phyloP scores from a whole-genome alignment of 2,113 vertebrate species.

The Menura novaehollandiae region DNA sequence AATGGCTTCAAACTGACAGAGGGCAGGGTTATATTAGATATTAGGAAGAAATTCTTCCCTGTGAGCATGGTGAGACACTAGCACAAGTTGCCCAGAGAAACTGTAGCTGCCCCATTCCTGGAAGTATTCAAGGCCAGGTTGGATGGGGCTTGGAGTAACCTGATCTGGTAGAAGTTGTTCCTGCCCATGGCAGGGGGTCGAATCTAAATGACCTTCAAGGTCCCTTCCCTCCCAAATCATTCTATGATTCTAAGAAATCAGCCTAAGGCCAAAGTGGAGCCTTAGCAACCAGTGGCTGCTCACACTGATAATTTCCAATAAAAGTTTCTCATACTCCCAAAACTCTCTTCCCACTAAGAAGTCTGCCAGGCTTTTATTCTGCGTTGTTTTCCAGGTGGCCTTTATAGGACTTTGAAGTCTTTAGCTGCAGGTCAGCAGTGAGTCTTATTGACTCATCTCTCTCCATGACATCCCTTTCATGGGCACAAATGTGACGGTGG shows the following conservation, averaged over 20 bases:
- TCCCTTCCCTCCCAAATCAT: not conserved
- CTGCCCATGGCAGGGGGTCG: not conserved
- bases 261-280: not conserved
- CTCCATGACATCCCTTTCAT: not conserved
- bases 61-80: rapidly evolving
- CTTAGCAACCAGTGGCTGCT: not conserved
- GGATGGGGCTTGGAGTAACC: not conserved
- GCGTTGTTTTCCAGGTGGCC: not conserved
- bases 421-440: not conserved
- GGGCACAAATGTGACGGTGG: not conserved
- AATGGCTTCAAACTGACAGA: not conserved
- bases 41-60: not conserved
- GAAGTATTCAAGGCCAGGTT: not conserved
- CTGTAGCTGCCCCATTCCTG: not conserved
- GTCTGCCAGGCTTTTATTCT: not conserved
- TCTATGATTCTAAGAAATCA: not conserved
- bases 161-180: not conserved
- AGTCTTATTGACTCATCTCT: not conserved
- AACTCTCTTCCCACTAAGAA: not conserved
- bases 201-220: not conserved
- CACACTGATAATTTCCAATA: not conserved
- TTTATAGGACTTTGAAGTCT: not conserved
- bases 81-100: not conserved
- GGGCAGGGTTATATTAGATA: not conserved
- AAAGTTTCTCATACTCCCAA: not conserved